A percentile compares a stretch with the other conserved stretches of the same genome.
These are phyloP conservation scores for Porites lutea DNA, from an alignment of 64 coral and sea anemone genomes.

Conservation along the genomic window DNA sequence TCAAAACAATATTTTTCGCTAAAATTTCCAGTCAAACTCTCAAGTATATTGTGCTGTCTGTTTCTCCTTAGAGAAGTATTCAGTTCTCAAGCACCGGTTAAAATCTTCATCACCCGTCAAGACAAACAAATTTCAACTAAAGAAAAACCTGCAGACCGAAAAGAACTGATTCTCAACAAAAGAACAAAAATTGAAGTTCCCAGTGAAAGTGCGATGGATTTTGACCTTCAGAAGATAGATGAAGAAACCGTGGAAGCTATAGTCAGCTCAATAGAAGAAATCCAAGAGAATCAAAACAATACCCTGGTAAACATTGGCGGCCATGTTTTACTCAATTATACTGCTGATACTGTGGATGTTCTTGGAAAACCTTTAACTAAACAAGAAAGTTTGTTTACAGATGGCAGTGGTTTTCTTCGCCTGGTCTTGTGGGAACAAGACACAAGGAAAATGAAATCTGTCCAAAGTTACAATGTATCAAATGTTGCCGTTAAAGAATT, in stretches of 20 bases:
- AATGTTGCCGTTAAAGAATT: slow-evolving; percentile 61
- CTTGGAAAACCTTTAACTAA: not conserved
- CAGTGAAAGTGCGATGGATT: slow-evolving; percentile 30
- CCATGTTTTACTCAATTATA: not conserved
- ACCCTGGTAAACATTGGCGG: slow-evolving; percentile 27
- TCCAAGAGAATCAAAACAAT: not conserved
- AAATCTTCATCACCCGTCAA: slow-evolving; percentile 72
- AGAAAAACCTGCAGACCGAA: slow-evolving; percentile 56
- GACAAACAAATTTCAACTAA: slow-evolving; percentile 55
- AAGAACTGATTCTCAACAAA: slow-evolving; percentile 69
- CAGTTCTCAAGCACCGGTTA: slow-evolving; percentile 26
- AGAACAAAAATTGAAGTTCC: slow-evolving; percentile 63
- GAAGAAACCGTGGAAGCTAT: slow-evolving; percentile 4
- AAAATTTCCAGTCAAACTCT: slow-evolving; percentile 59
- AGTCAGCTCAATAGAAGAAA: not conserved
- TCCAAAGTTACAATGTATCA: slow-evolving; percentile 27
- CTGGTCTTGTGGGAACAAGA: slow-evolving; percentile 64
- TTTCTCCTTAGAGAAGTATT: slow-evolving; percentile 66
- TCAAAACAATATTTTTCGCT: slow-evolving; percentile 50
- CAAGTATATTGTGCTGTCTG: slow-evolving; percentile 56
- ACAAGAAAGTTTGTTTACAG: slow-evolving; percentile 70
- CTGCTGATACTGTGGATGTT: not conserved
- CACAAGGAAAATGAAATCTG: slow-evolving; percentile 38
- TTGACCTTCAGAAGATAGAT: slow-evolving; percentile 24
- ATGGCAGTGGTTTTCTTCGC: slow-evolving; percentile 46